phyloP scores from a whole-genome alignment of 1,140 invertebrate genomes.

The Phortica variegata region DNA sequence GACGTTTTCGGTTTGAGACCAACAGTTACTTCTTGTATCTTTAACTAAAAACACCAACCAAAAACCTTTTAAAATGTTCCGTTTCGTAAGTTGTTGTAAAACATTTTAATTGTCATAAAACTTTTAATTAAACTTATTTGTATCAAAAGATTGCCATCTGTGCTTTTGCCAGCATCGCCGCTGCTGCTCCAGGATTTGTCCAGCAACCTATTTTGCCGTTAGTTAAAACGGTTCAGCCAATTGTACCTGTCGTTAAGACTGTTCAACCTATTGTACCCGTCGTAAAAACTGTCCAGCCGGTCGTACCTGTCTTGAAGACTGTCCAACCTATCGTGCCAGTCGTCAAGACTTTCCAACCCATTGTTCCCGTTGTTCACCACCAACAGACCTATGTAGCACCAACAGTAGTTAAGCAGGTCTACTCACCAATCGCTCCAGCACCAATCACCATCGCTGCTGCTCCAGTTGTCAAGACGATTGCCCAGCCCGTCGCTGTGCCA shows the following conservation, averaged over 20 bases:
- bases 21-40: no score
- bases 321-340: conserved; percentile 25
- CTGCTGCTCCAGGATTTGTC: conserved; percentile 40
- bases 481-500: conserved; percentile 22
- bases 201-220: conserved; percentile 41
- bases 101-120: neutral
- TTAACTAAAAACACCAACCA: no score
- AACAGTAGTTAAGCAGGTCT: conserved; percentile 49
- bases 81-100: conserved; percentile 33
- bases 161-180: conserved; percentile 35
- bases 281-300: conserved; percentile 25
- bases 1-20: no score
- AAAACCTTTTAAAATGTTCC: conserved; percentile 35
- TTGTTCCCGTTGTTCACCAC: conserved; percentile 25
- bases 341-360: conserved; percentile 25
- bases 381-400: conserved; percentile 1
- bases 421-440: conserved; percentile 22
- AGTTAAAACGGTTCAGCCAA: conserved; percentile 30
- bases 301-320: conserved; percentile 25
- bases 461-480: conserved; percentile 21
- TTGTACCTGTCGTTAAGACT: conserved; percentile 37
- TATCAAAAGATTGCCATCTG: conserved; percentile 33
- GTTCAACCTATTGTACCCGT: conserved; percentile 33
- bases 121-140: neutral
- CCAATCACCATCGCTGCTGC: conserved; percentile 15